These are phyloP conservation scores for Trypoxylon attenuatum DNA, from an alignment of 2,888 invertebrate genomes.

Conservation along the genomic window DNA sequence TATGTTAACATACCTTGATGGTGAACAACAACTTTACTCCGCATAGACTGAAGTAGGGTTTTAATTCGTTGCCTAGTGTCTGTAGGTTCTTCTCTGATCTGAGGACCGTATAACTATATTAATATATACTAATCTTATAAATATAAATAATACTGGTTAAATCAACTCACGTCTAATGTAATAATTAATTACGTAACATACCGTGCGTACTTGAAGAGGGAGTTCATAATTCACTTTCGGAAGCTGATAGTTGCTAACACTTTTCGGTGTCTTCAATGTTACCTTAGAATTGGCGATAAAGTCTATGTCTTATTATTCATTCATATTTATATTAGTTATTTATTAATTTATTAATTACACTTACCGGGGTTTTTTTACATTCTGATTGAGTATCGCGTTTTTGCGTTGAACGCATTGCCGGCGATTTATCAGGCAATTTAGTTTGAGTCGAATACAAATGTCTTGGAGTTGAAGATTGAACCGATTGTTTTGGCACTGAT, in stretches of 20 bases:
- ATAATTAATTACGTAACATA: conserved; percentile 27
- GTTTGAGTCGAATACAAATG: too few species aligned
- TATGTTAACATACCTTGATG: conserved; percentile 53
- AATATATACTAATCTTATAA: not conserved
- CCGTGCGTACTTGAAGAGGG: conserved; percentile 52
- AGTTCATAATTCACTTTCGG: conserved; percentile 57
- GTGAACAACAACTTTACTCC: conserved; percentile 61
- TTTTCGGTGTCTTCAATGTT: conserved; percentile 1
- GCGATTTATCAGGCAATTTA: too few species aligned
- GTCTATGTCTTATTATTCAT: too few species aligned
- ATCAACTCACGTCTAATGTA: not conserved
- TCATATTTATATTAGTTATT: too few species aligned
- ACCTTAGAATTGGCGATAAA: conserved; percentile 1
- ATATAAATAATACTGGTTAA: not conserved
- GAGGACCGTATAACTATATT: not conserved
- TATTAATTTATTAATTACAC: too few species aligned
- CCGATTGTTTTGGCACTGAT: not conserved
- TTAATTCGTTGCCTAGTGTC: conserved; percentile 42
- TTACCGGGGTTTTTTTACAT: too few species aligned
- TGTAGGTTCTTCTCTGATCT: conserved; percentile 32
- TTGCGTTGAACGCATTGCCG: too few species aligned
- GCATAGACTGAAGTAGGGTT: conserved; percentile 48
- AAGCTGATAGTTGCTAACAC: conserved; percentile 47
- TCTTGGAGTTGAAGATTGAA: too few species aligned
- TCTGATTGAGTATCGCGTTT: too few species aligned